phyloP scores from a whole-genome alignment of 1,140 invertebrate genomes.

The Lordiphosa mommai region DNA sequence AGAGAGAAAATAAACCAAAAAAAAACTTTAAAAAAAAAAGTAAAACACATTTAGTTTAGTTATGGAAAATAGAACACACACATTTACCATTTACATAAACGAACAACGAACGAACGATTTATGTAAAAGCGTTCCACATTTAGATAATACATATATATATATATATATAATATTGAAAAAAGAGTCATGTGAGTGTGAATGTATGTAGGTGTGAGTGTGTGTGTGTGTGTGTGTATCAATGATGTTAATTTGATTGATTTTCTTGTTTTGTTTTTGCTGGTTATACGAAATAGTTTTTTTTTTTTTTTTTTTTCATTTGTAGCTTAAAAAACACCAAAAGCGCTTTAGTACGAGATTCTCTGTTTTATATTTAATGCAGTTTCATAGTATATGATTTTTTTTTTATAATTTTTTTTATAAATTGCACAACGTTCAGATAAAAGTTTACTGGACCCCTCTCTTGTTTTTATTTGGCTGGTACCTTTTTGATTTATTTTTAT shows the following conservation, averaged over 20 bases:
- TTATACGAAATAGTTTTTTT: slow-evolving; percentile 15
- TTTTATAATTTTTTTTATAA: slow-evolving; percentile 31
- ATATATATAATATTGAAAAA: slow-evolving; percentile 69
- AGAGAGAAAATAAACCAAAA: slow-evolving; percentile 31
- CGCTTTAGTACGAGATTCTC: slow-evolving; percentile 63
- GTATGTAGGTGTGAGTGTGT: slow-evolving; percentile 11
- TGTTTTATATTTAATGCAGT: slow-evolving; percentile 59
- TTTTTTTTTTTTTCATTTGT: slow-evolving; percentile 15
- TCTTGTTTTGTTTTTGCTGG: slow-evolving; percentile 5
- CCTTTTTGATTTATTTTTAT: slow-evolving; percentile 31
- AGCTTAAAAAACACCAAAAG: slow-evolving; percentile 73
- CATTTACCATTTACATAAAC: slow-evolving; percentile 78
- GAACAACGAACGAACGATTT: slow-evolving; percentile 79
- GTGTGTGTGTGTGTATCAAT: slow-evolving; percentile 39
- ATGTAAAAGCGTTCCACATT: slow-evolving; percentile 80
- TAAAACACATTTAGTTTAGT: slow-evolving; percentile 56
- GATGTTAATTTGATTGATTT: slow-evolving; percentile 54
- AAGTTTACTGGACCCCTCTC: slow-evolving; percentile 66
- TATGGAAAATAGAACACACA: slow-evolving; percentile 72
- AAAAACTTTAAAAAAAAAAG: neutral
- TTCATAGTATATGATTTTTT: slow-evolving; percentile 33
- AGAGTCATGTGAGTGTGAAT: slow-evolving; percentile 22
- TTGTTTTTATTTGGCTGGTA: slow-evolving; percentile 60
- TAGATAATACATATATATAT: slow-evolving; percentile 78
- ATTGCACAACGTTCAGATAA: slow-evolving; percentile 69